These are phyloP conservation scores for Himalopsyche anomala DNA, from an alignment of 2,888 invertebrate genomes.

Conservation along the genomic window DNA sequence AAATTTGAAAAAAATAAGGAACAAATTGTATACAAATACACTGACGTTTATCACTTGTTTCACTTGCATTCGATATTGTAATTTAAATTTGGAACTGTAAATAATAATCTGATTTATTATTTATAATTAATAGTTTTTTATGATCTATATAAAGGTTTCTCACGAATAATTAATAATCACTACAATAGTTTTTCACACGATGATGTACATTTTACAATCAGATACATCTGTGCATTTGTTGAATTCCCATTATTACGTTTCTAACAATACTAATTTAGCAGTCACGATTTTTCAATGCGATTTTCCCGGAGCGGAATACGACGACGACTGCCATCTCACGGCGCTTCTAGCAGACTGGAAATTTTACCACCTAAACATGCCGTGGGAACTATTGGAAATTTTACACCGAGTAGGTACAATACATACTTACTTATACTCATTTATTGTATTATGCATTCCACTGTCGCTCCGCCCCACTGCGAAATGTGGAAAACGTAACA, in stretches of 20 bases:
- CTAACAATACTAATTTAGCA: constrained; percentile 12
- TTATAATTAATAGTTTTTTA: neutral
- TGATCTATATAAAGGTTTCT: neutral
- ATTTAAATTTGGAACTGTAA: neutral
- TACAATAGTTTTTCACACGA: constrained; percentile 2
- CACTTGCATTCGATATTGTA: neutral
- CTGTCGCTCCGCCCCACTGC: constrained; percentile 20
- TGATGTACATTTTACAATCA: neutral
- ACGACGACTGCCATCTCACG: constrained; percentile 29
- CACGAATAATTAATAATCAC: neutral
- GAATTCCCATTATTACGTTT: constrained; percentile 36
- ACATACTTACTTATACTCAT: neutral
- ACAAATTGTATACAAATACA: neutral
- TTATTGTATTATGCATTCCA: neutral
- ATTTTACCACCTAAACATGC: constrained; percentile 32
- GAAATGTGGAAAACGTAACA: neutral
- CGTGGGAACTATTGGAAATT: constrained; percentile 27
- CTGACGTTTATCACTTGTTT: constrained; percentile 17
- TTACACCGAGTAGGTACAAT: neutral
- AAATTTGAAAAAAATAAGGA: neutral
- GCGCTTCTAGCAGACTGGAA: neutral
- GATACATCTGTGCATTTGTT: constrained; percentile 6
- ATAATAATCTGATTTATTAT: neutral
- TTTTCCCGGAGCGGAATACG: constrained; percentile 7
- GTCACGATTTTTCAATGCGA: constrained; percentile 18